Base-by-base conservation (phyloP, 2,113 vertebrate genomes). In the Microtus richardsoni region DNA sequence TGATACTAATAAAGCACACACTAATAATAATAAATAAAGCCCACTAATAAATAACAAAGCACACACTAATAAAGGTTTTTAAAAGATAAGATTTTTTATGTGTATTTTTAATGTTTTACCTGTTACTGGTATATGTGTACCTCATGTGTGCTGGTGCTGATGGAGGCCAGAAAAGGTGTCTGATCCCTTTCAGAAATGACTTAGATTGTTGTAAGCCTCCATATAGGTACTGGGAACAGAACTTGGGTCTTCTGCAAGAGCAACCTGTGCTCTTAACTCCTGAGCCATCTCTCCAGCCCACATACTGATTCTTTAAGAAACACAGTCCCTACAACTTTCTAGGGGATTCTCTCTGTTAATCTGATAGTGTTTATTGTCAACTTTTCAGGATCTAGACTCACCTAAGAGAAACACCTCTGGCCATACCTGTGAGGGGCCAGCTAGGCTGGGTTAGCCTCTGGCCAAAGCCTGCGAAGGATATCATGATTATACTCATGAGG, bases 31-130 rank as follows among this genome's bases (percentile, higher is more conserved):
- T 58, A 58, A 58, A 58, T 7, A 21, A n/a, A 41, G 49, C 3
- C 0, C 10, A 41, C 5, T 58, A 58, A 21, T 21, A 58, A 58
- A 58, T 7, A 19, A 22, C 0, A 21, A n/a, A 41, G 41, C 6
- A 0, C 10, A n/a, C 2, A 1, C 22, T 0, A 0, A 7, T 64
- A 60, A 49, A 36, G 5, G 2, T 8, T 52, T 47, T 52, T 52
- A 5, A 52, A 78, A 52, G 28, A 79, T 79, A 30, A 52, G 4
- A 36, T 52, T 78, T 49, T 49, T 36, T 36, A 21, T 73, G n/a
- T 36, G 77, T 52, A 52, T 52, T 17, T 36, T 52, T 36, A 4
- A 52, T 54, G 47, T 22, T 54, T 52, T 79, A 30, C 8, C 30
- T 17, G 4, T 52, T 52, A 21, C 47, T 0, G 17, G 16, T 78